Conservation (phyloP, 2,888 invertebrate genomes). For the Drosophila quinaria region DNA sequence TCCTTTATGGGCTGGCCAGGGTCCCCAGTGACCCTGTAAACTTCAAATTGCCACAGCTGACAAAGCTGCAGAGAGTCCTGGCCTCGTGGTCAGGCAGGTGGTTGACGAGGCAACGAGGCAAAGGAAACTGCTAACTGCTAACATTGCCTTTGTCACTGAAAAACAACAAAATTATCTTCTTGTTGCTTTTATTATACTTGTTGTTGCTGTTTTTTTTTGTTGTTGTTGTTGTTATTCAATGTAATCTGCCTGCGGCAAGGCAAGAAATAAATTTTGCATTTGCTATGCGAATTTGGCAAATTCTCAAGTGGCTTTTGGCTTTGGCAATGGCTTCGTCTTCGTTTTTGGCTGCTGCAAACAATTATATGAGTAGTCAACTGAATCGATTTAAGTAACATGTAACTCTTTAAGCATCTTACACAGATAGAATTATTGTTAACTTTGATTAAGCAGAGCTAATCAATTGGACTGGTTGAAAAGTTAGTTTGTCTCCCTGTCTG, state of each 20-base stretch:
- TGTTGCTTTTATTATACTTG: background rate
- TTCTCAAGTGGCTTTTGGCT: slow-evolving; percentile 39
- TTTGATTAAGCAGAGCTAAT: background rate
- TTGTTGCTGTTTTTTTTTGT: slow-evolving; percentile 1
- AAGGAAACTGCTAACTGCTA: slow-evolving; percentile 12
- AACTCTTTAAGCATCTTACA: background rate
- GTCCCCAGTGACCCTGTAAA: slow-evolving; percentile 78
- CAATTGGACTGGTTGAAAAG: background rate
- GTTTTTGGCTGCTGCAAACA: slow-evolving; percentile 8
- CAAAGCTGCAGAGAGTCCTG: slow-evolving; percentile 39
- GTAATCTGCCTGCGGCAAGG: slow-evolving; percentile 34
- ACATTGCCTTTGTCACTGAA: slow-evolving; percentile 24
- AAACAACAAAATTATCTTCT: slow-evolving; percentile 19
- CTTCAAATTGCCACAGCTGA: slow-evolving; percentile 76
- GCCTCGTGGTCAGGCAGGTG: slow-evolving; percentile 34
- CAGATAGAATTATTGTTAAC: background rate
- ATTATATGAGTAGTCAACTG: slow-evolving; percentile 28
- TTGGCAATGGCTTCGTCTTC: background rate
- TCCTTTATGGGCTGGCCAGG: slow-evolving; percentile 59
- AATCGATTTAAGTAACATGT: slow-evolving; percentile 3
- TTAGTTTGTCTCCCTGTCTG: background rate
- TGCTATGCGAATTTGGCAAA: slow-evolving; percentile 28
- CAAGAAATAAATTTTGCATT: slow-evolving; percentile 47
- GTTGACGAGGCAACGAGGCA: background rate
- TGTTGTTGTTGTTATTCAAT: slow-evolving; percentile 39